Evolutionary conservation across 2,888 invertebrate species (phyloP).

Genomic region (Marasmarcha lunaedactyla): DNA sequence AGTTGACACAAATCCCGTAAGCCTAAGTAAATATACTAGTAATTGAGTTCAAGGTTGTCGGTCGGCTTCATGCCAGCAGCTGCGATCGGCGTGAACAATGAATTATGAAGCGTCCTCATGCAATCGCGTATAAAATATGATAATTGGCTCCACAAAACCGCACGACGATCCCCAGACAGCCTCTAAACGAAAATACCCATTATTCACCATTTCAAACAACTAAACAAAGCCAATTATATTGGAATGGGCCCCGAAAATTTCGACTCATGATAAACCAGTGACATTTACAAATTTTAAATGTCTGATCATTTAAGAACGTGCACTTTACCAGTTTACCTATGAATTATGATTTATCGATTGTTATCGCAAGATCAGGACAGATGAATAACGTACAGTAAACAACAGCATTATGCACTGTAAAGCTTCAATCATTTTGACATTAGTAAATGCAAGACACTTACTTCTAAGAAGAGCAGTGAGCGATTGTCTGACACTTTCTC

Average conservation of each 20-base stretch:
- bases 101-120: conserved; percentile 58
- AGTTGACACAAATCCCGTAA: conserved; percentile 64
- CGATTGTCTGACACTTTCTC: conserved; percentile 51
- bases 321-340: no score
- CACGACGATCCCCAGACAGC: conserved; percentile 30
- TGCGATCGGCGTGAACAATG: conserved; percentile 68
- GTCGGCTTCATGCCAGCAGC: conserved; percentile 51
- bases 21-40: conserved; percentile 43
- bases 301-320: background rate
- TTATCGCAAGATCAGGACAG: conserved; percentile 9
- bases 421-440: conserved; percentile 48
- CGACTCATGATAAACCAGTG: conserved; percentile 15
- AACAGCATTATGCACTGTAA: background rate
- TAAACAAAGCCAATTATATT: conserved; percentile 11
- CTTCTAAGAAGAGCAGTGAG: conserved; percentile 51
- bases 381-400: no score
- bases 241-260: conserved; percentile 15
- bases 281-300: conserved; percentile 7
- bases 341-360: conserved; percentile 11
- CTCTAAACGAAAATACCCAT: conserved; percentile 8
- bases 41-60: conserved; percentile 66
- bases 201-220: conserved; percentile 2
- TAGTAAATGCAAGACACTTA: conserved; percentile 43
- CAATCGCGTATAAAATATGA: conserved; percentile 61
- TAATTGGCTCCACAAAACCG: conserved; percentile 48